phyloP scores from a whole-genome alignment of 2,888 invertebrate genomes.

The Tetropium fuscum region DNA sequence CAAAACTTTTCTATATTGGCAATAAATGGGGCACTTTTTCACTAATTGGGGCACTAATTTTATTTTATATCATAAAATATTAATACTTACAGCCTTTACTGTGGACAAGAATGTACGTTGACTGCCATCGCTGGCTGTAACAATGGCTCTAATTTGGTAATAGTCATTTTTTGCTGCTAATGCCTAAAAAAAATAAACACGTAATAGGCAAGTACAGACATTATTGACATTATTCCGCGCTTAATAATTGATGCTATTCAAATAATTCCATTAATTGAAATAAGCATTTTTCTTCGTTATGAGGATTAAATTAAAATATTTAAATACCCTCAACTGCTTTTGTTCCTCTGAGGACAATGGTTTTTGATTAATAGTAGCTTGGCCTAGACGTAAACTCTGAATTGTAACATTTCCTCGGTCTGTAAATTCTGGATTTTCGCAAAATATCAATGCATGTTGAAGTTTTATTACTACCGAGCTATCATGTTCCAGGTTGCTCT shows the following conservation, averaged over 20 bases:
- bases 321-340: slow-evolving; percentile 69
- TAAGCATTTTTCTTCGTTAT: too few species aligned
- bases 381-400: slow-evolving; percentile 77
- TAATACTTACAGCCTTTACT: slow-evolving; percentile 76
- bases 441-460: slow-evolving; percentile 72
- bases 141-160: slow-evolving; percentile 79
- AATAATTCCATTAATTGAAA: too few species aligned
- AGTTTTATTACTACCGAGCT: slow-evolving; percentile 79
- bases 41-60: background rate
- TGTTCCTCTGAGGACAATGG: slow-evolving; percentile 70
- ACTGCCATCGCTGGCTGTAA: slow-evolving; percentile 75
- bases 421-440: slow-evolving; percentile 70
- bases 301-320: too few species aligned
- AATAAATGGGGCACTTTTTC: background rate
- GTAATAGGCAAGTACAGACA: too few species aligned
- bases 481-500: slow-evolving; percentile 79
- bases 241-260: too few species aligned
- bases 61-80: background rate
- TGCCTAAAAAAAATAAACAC: slow-evolving; percentile 63
- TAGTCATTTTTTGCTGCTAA: slow-evolving; percentile 77
- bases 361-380: slow-evolving; percentile 74
- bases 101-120: slow-evolving; percentile 81
- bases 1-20: background rate
- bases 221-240: too few species aligned
- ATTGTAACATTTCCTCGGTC: slow-evolving; percentile 79